Percentiles rank a stretch among this genome's conserved stretches.
These are phyloP conservation scores for Cheilosia variabilis DNA, from an alignment of 2,888 invertebrate species.

Conservation along the genomic window DNA sequence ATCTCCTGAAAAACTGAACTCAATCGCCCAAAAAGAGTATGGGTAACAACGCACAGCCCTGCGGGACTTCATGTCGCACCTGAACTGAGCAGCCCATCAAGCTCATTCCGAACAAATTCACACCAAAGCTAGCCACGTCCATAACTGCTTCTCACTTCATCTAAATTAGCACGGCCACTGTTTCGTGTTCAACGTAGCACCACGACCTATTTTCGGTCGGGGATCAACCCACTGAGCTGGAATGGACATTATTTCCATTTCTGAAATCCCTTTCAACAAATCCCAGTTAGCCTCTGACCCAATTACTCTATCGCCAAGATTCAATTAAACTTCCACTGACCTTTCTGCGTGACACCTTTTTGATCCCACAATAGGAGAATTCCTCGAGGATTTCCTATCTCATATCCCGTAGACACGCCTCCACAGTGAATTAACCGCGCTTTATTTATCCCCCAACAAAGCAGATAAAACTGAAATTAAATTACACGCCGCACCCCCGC, in stretches of 20 bases:
- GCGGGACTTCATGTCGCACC: too few relatives aligned
- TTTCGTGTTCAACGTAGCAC: too few relatives aligned
- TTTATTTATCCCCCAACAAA: constrained; percentile 52
- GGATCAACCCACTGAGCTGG: constrained; percentile 11
- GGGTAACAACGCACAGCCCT: too few relatives aligned
- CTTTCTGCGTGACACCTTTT: constrained; percentile 52
- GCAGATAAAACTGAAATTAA: constrained; percentile 45
- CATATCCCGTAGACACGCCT: not conserved
- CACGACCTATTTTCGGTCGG: not conserved
- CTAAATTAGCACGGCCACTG: too few relatives aligned
- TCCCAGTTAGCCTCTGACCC: constrained; percentile 41
- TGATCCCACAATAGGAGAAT: constrained; percentile 23
- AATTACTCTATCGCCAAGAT: constrained; percentile 63
- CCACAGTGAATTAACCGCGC: constrained; percentile 33
- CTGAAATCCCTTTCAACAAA: constrained; percentile 13
- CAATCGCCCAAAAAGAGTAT: too few relatives aligned
- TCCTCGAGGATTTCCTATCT: constrained; percentile 15
- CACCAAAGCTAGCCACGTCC: too few relatives aligned
- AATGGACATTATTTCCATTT: constrained; percentile 4
- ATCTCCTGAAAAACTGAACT: too few relatives aligned
- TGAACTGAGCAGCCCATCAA: too few relatives aligned
- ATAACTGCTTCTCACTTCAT: too few relatives aligned
- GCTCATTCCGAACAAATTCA: too few relatives aligned
- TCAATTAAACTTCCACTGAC: constrained; percentile 69
- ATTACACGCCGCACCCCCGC: constrained; percentile 18